Base-by-base conservation (phyloP, 2,797 vertebrate species). In the Darevskia nairensis region DNA sequence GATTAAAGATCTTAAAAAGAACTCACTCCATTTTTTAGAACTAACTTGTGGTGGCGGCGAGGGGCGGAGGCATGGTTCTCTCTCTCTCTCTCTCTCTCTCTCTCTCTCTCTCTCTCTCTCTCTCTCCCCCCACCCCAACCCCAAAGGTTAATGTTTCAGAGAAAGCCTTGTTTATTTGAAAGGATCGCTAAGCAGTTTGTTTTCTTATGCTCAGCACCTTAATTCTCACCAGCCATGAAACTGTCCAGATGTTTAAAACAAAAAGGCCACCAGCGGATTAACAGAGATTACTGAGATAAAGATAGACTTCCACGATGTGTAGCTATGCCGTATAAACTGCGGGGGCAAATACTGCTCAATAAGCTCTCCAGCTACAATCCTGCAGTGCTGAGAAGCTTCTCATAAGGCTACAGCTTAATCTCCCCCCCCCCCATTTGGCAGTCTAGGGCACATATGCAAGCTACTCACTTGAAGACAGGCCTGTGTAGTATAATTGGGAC, bases 221-320 rank as follows among this genome's bases (percentile, higher is more conserved):
- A 95, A 93, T 96, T 95, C 94, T 95, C 91, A 85, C 0, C 1
- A 95, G 95, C 94, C 97, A 96, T 95, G 96, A 94, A 96, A 96
- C 90, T 95, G 94, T 93, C 96, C 97, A 97, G 96, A 96, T 97
- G 96, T 96, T 96, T 96, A 95, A 96, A 97, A 96, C 95, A 95
- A 96, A 97, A 96, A 94, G 91, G 94, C 92, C 95, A 87, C 96
- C 94, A 90, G 96, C 92, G 95, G 94, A 95, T 96, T 95, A 96
- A 93, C 91, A 82, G 95, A 96, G 93, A 96, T 97, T 96, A 96
- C 95, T 78, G 89, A 93, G 92, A 93, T 39, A 95, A 95, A 96
- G 92, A 96, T 91, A 95, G 91, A 94, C 93, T 95, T 94, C 95
- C 94, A 90, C 29, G 93, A 92, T 95, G 92, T 93, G 95, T 94